phyloP scores from a whole-genome alignment of 2,888 invertebrate genomes.

The Vanessa cardui region DNA sequence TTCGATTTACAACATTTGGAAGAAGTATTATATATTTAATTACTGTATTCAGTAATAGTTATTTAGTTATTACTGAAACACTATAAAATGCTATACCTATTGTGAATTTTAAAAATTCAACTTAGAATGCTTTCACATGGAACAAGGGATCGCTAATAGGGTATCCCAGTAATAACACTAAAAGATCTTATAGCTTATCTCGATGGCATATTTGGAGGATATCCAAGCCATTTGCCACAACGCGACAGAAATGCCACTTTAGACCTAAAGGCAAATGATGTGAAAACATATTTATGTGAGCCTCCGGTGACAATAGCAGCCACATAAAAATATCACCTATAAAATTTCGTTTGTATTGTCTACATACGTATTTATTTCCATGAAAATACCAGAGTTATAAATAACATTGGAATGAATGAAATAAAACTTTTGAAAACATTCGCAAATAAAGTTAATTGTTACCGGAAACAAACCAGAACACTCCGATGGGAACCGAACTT shows the following conservation, averaged over 20 bases:
- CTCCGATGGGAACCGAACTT: constrained; percentile 23
- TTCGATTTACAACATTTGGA: no score
- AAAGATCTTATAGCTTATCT: constrained; percentile 71
- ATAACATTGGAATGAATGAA: not conserved
- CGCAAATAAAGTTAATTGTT: constrained; percentile 13
- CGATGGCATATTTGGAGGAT: constrained; percentile 65
- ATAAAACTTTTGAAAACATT: constrained; percentile 7
- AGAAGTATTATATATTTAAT: no score
- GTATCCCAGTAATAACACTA: constrained; percentile 33
- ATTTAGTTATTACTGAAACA: no score
- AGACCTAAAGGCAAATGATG: constrained; percentile 72
- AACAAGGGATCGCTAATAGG: constrained; percentile 25
- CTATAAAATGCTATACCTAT: no score
- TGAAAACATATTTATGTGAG: constrained; percentile 62
- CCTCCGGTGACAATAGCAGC: constrained; percentile 28
- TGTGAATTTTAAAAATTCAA: constrained; percentile 5
- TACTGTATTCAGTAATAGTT: no score
- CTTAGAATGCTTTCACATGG: constrained; percentile 5
- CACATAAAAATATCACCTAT: constrained; percentile 24
- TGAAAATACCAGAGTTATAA: not conserved
- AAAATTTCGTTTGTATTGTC: constrained; percentile 12
- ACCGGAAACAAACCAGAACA: constrained; percentile 23
- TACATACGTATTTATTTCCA: not conserved
- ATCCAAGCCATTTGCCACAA: constrained; percentile 74
- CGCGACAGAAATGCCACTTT: constrained; percentile 69